Base-by-base conservation (phyloP, 2,888 invertebrate genomes). In the Minunthozetes semirufus region DNA sequence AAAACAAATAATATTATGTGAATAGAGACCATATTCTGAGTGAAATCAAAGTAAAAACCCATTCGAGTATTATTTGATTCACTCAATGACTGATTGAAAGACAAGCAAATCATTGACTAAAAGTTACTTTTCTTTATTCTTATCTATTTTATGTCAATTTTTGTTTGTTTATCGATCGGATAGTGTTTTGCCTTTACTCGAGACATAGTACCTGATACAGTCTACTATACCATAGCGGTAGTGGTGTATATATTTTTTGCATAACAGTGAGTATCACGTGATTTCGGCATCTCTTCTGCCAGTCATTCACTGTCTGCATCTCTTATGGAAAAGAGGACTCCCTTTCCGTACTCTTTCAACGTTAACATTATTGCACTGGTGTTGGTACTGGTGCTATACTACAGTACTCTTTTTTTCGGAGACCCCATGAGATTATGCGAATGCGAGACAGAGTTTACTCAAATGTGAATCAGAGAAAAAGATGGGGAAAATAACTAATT, bases 401-500 rank as follows among this genome's bases (percentile, higher is more conserved):
- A 4, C 27, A 63, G 15, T 33, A 63, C 33, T 63, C 25, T 63
- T 63, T 63, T 63, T 63, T 63, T 63, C 38, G 38, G 63, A 27
- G 25, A 63, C 42, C 63, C 63, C 63, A 63, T 33, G 63, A 63
- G 63, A 63, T 63, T 63, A 63, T 63, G 8, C 15, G 8, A 33
- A 33, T n/a, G n/a, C 29, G n/a, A 63, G 63, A 63, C n/a, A 63
- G 17, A 63, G 33, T 27, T 38, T 27, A n/a, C 27, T 33, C 38
- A n/a, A 19, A 29, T 29, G 9, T n/a, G 29, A 27, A 63, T n/a
- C 15, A 63, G 33, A 33, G 29, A 68, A 42, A 59, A 33, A 38
- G 42, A 68, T 68, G 68, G 68, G 38, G 68, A 68, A 68, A 42
- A 68, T 68, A 68, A 68, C 68, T 68, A 68, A 68, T 68, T 68